Base-by-base conservation (phyloP, 2,797 vertebrate genomes). In the Coendou prehensilis region DNA sequence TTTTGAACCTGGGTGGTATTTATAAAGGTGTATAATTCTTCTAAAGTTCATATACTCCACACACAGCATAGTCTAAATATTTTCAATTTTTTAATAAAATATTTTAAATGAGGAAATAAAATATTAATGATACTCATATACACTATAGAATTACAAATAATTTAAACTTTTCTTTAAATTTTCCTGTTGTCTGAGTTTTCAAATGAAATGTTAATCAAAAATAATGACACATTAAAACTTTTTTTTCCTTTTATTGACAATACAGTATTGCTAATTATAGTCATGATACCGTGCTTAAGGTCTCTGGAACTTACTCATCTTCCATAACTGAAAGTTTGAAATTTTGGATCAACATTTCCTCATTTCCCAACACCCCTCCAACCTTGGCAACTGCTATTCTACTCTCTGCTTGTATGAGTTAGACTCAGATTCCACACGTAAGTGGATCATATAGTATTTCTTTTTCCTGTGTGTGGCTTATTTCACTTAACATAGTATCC, bases 131-230 rank as follows among this genome's bases (percentile, higher is more conserved):
- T 45, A 52, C 6, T 84, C 4, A 79, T 17, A 26, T 80, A 33
- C 75, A 37, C 14, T 59, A 80, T 50, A 64, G 52, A 82, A 54
- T 76, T 41, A 79, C 2, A 84, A 45, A 45, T 45, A 45, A 45
- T 73, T 73, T 73, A 73, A 73, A 45, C 22, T 73, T 73, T 45
- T 41, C 10, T 75, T 28, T 47, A 28, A 28, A 15, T 47, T 75
- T 75, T 47, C 13, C 26, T 75, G 23, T 78, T 52, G 79, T 78
- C 41, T 89, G 63, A 15, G 15, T 59, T 57, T 87, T 50, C 3
- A 61, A 91, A 26, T 61, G 50, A 73, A 52, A 67, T 81, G 17
- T 37, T 76, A 59, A 22, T 89, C 33, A 45, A 37, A 88, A 87
- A 11, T 78, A 89, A 85, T 85, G 33, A n/a, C 57, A 87, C 0